Evolutionary conservation across 2,888 invertebrate species (phyloP).

Genomic region (Eueremaeus valkanovi): DNA sequence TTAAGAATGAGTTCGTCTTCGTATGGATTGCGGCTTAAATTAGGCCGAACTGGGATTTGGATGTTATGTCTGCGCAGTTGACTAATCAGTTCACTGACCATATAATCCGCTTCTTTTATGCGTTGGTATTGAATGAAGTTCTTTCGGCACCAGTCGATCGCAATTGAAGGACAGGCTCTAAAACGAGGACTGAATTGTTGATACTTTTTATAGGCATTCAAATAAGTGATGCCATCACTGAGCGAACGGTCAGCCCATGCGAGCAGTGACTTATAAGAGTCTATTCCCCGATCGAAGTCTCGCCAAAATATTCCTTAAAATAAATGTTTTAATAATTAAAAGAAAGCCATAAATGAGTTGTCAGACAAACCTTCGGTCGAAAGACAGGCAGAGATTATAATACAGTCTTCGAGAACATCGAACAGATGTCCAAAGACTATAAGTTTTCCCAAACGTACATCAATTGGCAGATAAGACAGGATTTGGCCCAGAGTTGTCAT

Average conservation of each 20-base stretch:
- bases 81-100: constrained; percentile 61
- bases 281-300: constrained; percentile 65
- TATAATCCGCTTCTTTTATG: too few relatives aligned
- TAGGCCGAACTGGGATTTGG: constrained; percentile 53
- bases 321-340: too few relatives aligned
- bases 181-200: neutral
- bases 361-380: constrained; percentile 22
- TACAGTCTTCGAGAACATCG: constrained; percentile 73
- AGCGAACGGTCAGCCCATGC: constrained; percentile 75
- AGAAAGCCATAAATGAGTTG: too few relatives aligned
- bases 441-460: constrained; percentile 74
- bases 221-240: constrained; percentile 77
- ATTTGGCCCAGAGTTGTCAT: constrained; percentile 78
- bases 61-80: constrained; percentile 44
- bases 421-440: constrained; percentile 81
- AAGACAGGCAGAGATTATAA: constrained; percentile 64
- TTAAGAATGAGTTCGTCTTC: constrained; percentile 65
- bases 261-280: constrained; percentile 61
- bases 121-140: constrained; percentile 68
- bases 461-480: constrained; percentile 76
- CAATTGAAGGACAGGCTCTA: constrained; percentile 70
- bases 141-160: constrained; percentile 64
- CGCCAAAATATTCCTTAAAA: constrained; percentile 69
- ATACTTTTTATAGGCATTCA: constrained; percentile 70
- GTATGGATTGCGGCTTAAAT: constrained; percentile 50